Base-by-base conservation (phyloP, 2,113 vertebrate species). In the Pitta sordida region DNA sequence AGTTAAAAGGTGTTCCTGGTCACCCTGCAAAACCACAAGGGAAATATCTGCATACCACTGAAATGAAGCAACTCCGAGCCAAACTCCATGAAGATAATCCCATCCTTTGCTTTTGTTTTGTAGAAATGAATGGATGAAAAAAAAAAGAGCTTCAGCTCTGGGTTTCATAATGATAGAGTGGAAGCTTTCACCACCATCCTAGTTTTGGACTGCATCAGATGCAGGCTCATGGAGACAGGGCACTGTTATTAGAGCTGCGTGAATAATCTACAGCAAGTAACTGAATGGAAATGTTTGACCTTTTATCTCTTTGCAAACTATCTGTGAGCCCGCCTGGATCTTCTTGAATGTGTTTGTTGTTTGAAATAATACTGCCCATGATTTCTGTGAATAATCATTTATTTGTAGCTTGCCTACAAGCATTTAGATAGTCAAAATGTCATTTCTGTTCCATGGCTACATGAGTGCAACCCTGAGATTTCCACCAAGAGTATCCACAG, bases 331-430 rank as follows among this genome's bases (percentile, higher is more conserved):
- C 81, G 76, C 24, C 86, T 95, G 77, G 60, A 74, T 68, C 73
- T 91, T 91, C 92, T 56, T 95, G 92, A 96, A 90, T 93, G 86
- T 95, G 90, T 95, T 87, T 95, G 82, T 86, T 93, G 88, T 93
- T 93, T 75, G 69, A 91, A 91, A 91, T 90, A 86, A 92, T 86
- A 15, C 88, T 91, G 73, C 53, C 48, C 62, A 3, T 93, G 83
- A 91, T 91, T 94, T 96, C 83, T 88, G 76, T 81, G 88, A 88
- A 96, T 94, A 93, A 93, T 93, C 56, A 81, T 91, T 83, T 83
- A 71, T 91, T 94, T 94, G 80, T 95, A 83, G 69, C 60, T 76
- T 77, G 60, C 49, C 48, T 70, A 23, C 0, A 1, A 88, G 52
- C 44, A 11, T 94, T 95, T 81, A 71, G 56, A 90, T 37, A 86